Base-by-base conservation (phyloP, 2,113 vertebrate genomes). In the Aptenodytes forsteri region DNA sequence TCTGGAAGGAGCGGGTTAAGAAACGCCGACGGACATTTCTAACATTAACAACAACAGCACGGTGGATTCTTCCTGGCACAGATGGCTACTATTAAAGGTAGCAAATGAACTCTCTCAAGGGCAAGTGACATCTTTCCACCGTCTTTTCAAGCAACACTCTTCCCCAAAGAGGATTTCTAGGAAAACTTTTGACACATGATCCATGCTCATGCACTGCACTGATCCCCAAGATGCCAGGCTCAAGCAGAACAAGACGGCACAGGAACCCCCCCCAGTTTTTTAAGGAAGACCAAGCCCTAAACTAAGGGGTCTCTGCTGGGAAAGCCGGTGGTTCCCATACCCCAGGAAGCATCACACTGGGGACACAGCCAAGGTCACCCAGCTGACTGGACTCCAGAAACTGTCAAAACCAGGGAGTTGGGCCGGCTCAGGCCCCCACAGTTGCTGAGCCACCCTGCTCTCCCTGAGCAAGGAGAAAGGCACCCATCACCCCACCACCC, bases 111-210 rank as follows among this genome's bases (percentile, higher is more conserved):
- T 42, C 36, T 72, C 46, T 72, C 52, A 54, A 77, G 56, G 82
- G 66, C 4, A 0, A 89, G 34, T n/a, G 79, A 90, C 84, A 94
- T 84, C 78, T 64, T 83, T 52, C 67, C 36, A n/a, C 42, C 0
- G 13, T 71, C 79, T 91, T 86, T 80, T 69, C 59, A 82, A 94
- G 81, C 54, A 47, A 73, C 1, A 1, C 47, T 50, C 64, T 88
- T 87, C 79, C 49, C 75, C 5, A 56, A 93, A 93, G 38, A 93
- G 38, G 46, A 83, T 83, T 92, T 95, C 93, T 95, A 94, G 77
- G 94, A 90, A 96, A 96, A 83, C 71, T 87, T 77, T 11, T 47
- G 89, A 76, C 56, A 91, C 36, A 38, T 0, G 21, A 92, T 73
- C 90, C 52, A 54, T 0, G 1, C 56, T 89, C 36, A 65, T 20